These are phyloP conservation scores for Rhipidura dahli DNA, from an alignment of 2,113 vertebrate genomes.

Conservation along the genomic window DNA sequence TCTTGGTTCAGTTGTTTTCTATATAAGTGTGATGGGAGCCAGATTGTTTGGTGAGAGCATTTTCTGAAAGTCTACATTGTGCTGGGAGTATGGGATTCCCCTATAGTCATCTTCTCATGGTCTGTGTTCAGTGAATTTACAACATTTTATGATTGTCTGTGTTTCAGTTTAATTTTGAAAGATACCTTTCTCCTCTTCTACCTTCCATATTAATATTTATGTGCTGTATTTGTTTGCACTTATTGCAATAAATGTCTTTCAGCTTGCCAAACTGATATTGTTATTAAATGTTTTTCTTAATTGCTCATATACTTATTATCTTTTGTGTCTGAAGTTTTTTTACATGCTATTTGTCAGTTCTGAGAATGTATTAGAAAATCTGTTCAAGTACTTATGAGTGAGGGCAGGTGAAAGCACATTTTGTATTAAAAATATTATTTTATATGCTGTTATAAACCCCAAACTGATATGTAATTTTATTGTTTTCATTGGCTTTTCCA, in stretches of 20 bases:
- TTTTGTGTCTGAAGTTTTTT: not conserved
- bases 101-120: not conserved
- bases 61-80: not conserved
- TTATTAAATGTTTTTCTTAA: not conserved
- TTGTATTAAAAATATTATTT: not conserved
- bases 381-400: not conserved
- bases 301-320: accelerated
- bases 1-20: not conserved
- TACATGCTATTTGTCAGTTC: not conserved
- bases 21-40: not conserved
- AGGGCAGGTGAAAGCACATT: not conserved
- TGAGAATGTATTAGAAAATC: not conserved
- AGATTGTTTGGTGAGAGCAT: not conserved
- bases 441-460: not conserved
- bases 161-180: not conserved
- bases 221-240: not conserved
- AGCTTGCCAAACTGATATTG: not conserved
- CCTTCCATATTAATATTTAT: not conserved
- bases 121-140: not conserved
- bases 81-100: not conserved
- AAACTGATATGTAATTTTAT: not conserved
- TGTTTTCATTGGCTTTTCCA: not conserved
- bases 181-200: not conserved
- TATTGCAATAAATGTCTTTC: not conserved
- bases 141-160: not conserved